Evolutionary conservation across 2,797 vertebrate genomes (phyloP), one percentile per base, ranked within the genome.

Genomic region (Miichthys miiuy): DNA sequence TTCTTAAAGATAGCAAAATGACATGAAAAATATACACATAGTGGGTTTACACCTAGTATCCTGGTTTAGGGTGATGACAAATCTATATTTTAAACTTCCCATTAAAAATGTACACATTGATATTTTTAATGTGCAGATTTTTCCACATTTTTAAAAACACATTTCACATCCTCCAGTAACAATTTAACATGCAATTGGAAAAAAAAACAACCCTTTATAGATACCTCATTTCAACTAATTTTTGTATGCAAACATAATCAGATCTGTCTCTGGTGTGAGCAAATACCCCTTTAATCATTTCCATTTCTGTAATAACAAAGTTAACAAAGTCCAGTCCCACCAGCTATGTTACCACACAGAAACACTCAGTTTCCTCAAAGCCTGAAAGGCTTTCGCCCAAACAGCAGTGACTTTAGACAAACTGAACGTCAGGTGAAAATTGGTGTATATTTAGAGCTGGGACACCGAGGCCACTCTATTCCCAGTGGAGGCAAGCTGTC

Each of bases 401-500:
- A 85, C 86, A 87, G 62, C 83, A 65, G 20, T 66, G 87, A 83
- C 88, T 92, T 85, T 78, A 82, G 75, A 90, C 84, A 87, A 91
- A 91, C 84, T 71, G 77, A 92, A 79, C 89, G 81, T 87, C 88
- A 91, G 87, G 90, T 91, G 83, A 86, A 92, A 93, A 92, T 89
- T 78, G 83, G 84, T 86, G 88, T 93, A 90, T 91, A 94, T 94
- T 93, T 93, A 94, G 91, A 90, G 92, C 86, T 74, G 87, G 90
- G 89, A 92, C 88, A 76, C 72, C 67, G 83, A 91, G 91, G 92
- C 91, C 91, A 91, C 88, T 88, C 79, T 85, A 87, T 91, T 94
- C 94, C 92, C 91, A 78, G 81, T 0, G 85, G 91, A 94, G 81
- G 71, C 90, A 91, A 89, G 93, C 93, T 94, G 93, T 92, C 91